Conservation (phyloP, 2,888 invertebrate species). For the Microplitis manilae region DNA sequence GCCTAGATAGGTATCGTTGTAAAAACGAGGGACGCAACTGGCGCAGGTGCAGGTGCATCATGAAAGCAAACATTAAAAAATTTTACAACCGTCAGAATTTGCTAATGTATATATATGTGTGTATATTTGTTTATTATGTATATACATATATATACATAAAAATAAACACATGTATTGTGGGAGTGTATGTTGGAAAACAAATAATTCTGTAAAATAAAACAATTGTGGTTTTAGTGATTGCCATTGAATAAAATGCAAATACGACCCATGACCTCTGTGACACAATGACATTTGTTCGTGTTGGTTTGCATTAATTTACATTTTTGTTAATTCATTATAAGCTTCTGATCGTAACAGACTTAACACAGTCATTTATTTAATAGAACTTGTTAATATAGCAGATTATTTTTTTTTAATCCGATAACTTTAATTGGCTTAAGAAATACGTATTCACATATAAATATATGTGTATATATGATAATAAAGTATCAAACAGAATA, state of each 20-base stretch:
- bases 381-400: not conserved
- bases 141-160: not conserved
- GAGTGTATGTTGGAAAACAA: too few relatives aligned
- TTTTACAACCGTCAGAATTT: slow-evolving; percentile 20
- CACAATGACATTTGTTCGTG: slow-evolving; percentile 8
- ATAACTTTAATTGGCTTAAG: not conserved
- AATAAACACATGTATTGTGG: too few relatives aligned
- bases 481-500: not conserved
- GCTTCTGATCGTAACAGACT: not conserved
- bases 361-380: not conserved
- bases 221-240: not conserved
- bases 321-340: slow-evolving; percentile 3
- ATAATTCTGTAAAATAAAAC: not conserved
- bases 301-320: slow-evolving; percentile 4
- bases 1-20: slow-evolving; percentile 68
- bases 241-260: slow-evolving; percentile 15
- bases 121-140: not conserved
- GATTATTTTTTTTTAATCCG: not conserved
- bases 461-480: too few relatives aligned
- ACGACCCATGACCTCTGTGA: slow-evolving; percentile 1
- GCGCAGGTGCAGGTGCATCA: slow-evolving; percentile 62
- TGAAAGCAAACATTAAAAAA: slow-evolving; percentile 3
- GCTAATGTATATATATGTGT: slow-evolving; percentile 4
- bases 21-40: slow-evolving; percentile 64
- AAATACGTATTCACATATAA: not conserved